A percentile compares a stretch with the other conserved stretches of the same genome.
Conservation (phyloP, 1,140 invertebrate genomes). For the Lordiphosa clarofinis region DNA sequence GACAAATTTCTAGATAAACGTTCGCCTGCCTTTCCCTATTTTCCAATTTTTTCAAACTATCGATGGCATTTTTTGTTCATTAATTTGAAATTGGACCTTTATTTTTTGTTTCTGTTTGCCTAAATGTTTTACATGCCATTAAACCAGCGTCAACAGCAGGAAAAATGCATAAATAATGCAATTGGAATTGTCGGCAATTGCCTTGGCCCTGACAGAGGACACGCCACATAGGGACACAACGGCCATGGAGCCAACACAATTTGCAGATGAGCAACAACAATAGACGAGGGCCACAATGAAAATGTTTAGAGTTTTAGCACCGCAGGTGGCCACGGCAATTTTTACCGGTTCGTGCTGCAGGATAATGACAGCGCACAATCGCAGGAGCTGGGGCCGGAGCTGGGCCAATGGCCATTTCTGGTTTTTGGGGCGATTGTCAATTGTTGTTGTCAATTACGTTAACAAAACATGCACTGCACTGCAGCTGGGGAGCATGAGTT, state of each 20-base stretch:
- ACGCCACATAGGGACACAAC: slow-evolving; percentile 20
- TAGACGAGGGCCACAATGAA: slow-evolving; percentile 10
- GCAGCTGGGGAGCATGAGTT: slow-evolving; percentile 29
- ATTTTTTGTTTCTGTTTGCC: not conserved
- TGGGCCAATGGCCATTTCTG: slow-evolving; percentile 41
- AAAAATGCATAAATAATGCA: slow-evolving; percentile 66
- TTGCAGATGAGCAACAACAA: slow-evolving; percentile 39
- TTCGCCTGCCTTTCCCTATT: no score
- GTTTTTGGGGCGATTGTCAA: slow-evolving; percentile 57
- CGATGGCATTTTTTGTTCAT: no score
- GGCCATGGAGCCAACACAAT: slow-evolving; percentile 39
- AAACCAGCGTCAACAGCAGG: slow-evolving; percentile 50
- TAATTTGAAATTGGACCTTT: not conserved
- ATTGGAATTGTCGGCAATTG: slow-evolving; percentile 49
- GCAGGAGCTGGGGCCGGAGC: slow-evolving; percentile 26
- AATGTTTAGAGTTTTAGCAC: slow-evolving; percentile 55
- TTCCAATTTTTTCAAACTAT: no score
- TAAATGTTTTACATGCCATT: slow-evolving; percentile 52
- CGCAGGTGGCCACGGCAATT: slow-evolving; percentile 52
- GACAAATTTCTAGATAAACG: no score
- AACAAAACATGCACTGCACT: slow-evolving; percentile 62
- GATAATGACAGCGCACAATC: slow-evolving; percentile 66
- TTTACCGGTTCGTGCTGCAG: slow-evolving; percentile 29
- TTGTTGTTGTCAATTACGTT: slow-evolving; percentile 73
- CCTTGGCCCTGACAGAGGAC: slow-evolving; percentile 28